A percentile compares a stretch with the other conserved stretches of the same genome.
phyloP scores from a whole-genome alignment of 2,113 vertebrate species.

The Murina feae region DNA sequence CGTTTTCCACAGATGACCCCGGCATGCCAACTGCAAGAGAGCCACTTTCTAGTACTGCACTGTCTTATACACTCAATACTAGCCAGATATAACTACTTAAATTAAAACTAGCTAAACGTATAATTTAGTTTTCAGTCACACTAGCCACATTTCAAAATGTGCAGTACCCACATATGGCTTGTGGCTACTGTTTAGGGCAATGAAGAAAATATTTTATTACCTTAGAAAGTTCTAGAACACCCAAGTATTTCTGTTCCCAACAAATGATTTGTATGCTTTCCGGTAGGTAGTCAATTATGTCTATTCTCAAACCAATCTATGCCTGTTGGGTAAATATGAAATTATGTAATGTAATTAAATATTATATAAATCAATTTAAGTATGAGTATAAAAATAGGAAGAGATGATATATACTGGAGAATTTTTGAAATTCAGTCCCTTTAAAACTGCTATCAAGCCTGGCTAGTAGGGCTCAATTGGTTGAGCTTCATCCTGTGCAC shows the following conservation, averaged over 20 bases:
- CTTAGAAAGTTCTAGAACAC: background rate
- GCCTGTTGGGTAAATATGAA: background rate
- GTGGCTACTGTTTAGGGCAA: background rate
- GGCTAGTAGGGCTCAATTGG: background rate
- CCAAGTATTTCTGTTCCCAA: background rate
- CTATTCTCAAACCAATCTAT: background rate
- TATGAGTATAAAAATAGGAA: background rate
- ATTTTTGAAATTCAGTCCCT: background rate
- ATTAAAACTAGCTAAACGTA: constrained; percentile 21
- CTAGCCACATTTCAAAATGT: background rate
- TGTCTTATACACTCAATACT: background rate
- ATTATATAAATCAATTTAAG: background rate
- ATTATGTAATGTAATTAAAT: background rate
- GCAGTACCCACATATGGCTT: background rate
- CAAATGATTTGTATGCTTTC: background rate
- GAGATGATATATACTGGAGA: background rate
- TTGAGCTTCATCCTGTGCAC: background rate
- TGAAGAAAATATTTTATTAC: background rate
- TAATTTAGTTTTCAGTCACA: background rate
- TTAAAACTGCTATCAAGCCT: background rate
- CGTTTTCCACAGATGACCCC: background rate
- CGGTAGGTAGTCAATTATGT: background rate
- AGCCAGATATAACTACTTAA: background rate
- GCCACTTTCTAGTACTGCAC: background rate
- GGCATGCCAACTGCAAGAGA: background rate